These are phyloP conservation scores for Muscidifurax raptorellus DNA, from an alignment of 1,140 invertebrate species.

Conservation along the genomic window DNA sequence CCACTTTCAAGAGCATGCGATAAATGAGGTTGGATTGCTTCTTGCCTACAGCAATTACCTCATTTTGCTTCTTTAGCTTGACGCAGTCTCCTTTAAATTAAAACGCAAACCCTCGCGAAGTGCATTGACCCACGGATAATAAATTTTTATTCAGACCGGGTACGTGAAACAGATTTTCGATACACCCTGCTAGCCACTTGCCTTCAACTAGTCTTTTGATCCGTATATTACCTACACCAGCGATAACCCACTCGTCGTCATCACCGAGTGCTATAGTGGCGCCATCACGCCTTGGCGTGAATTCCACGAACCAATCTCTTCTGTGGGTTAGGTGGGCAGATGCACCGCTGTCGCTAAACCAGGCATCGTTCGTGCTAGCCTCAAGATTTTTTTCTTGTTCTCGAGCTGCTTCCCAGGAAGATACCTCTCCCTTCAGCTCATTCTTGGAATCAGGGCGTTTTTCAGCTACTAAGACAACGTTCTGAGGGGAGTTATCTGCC, in stretches of 20 bases:
- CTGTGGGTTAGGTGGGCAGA: slow-evolving; percentile 51
- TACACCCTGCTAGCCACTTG: slow-evolving; percentile 38
- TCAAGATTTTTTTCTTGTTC: slow-evolving; percentile 24
- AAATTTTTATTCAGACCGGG: slow-evolving; percentile 51
- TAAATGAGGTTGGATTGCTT: slow-evolving; percentile 48
- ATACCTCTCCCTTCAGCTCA: background rate
- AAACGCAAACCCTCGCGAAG: slow-evolving; percentile 44
- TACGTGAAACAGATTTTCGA: slow-evolving; percentile 52
- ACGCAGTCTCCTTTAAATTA: slow-evolving; percentile 48
- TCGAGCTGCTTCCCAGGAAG: background rate
- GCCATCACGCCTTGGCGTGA: slow-evolving; percentile 37
- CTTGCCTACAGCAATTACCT: slow-evolving; percentile 46
- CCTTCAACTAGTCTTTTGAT: slow-evolving; percentile 46
- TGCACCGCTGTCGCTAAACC: slow-evolving; percentile 54
- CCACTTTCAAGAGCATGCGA: slow-evolving; percentile 53
- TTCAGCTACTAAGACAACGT: background rate
- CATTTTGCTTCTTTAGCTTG: slow-evolving; percentile 47
- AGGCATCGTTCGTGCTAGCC: slow-evolving; percentile 44
- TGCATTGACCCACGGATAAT: slow-evolving; percentile 53
- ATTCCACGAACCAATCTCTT: slow-evolving; percentile 52
- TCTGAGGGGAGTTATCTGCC: background rate
- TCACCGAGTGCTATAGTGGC: slow-evolving; percentile 50
- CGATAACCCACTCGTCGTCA: slow-evolving; percentile 40
- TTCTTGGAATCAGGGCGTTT: background rate
- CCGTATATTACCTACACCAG: slow-evolving; percentile 43